Evolutionary conservation across 2,113 vertebrate species (phyloP).

Genomic region (Cephalopterus ornatus): DNA sequence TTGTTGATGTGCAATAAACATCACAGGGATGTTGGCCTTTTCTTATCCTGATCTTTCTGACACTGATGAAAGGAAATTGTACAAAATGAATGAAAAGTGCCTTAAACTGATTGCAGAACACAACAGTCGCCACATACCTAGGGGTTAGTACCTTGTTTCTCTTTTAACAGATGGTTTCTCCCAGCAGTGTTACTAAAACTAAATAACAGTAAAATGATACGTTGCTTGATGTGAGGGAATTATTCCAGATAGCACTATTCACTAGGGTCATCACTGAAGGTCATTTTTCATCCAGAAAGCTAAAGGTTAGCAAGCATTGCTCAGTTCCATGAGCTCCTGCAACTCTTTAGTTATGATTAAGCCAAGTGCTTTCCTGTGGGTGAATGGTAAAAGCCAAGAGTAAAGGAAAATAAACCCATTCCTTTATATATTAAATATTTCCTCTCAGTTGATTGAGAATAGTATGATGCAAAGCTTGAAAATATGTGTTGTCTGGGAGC

Average conservation of each 20-base stretch:
- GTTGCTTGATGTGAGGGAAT: slow-evolving; percentile 11
- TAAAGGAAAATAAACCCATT: slow-evolving; percentile 38
- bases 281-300: slow-evolving; percentile 36
- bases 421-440: slow-evolving; percentile 38
- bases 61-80: slow-evolving; percentile 25
- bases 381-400: slow-evolving; percentile 22
- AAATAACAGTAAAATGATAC: slow-evolving; percentile 59
- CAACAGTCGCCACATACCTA: neutral
- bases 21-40: neutral
- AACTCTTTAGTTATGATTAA: slow-evolving; percentile 46
- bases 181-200: slow-evolving; percentile 39
- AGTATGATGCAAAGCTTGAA: slow-evolving; percentile 14
- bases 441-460: slow-evolving; percentile 15
- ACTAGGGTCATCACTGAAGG: slow-evolving; percentile 18
- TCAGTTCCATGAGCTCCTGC: slow-evolving; percentile 10
- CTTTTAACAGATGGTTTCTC: slow-evolving; percentile 36
- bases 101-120: slow-evolving; percentile 23
- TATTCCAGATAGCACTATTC: slow-evolving; percentile 34
- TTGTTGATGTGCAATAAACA: slow-evolving; percentile 42
- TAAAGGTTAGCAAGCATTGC: slow-evolving; percentile 47
- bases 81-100: slow-evolving; percentile 23
- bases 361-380: neutral
- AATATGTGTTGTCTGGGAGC: neutral
- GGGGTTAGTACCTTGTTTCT: slow-evolving; percentile 37
- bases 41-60: slow-evolving; percentile 47